Evolutionary conservation across 2,113 vertebrate species (phyloP).

Genomic region (Danionella cerebrum): DNA sequence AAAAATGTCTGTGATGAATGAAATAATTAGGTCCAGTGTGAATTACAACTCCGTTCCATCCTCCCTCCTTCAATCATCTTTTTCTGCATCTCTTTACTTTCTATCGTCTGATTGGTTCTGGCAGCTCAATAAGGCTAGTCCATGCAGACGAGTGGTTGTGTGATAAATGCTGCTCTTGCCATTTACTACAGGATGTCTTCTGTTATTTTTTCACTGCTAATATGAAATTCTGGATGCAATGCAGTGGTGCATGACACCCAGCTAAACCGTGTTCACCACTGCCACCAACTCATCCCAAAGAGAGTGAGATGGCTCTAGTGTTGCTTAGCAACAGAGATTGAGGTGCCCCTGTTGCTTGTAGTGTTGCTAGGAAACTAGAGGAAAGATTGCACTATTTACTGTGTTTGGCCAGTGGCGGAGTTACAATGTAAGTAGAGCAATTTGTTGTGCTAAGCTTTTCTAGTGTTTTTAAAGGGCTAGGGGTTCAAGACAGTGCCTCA

Average conservation of each 20-base stretch:
- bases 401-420: conserved; percentile 4
- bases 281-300: conserved; percentile 23
- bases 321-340: conserved; percentile 62
- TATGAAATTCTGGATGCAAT: background rate
- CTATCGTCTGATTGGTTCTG: conserved; percentile 22
- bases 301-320: conserved; percentile 48
- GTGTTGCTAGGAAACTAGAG: conserved; percentile 38
- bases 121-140: conserved; percentile 34
- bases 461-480: background rate
- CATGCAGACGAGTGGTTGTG: background rate
- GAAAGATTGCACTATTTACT: conserved; percentile 27
- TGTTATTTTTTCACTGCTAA: conserved; percentile 18
- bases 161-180: background rate
- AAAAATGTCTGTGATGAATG: background rate
- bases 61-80: background rate
- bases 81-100: background rate
- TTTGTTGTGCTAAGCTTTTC: background rate
- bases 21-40: background rate
- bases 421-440: background rate
- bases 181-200: background rate
- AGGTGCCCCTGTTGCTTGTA: conserved; percentile 38
- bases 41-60: background rate
- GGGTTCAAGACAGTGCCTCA: background rate
- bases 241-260: conserved; percentile 2
- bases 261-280: conserved; percentile 9